Percentiles rank a stretch among this genome's conserved stretches.
Conservation (phyloP, 2,797 vertebrate species). For the Rhyacichthys aspro region DNA sequence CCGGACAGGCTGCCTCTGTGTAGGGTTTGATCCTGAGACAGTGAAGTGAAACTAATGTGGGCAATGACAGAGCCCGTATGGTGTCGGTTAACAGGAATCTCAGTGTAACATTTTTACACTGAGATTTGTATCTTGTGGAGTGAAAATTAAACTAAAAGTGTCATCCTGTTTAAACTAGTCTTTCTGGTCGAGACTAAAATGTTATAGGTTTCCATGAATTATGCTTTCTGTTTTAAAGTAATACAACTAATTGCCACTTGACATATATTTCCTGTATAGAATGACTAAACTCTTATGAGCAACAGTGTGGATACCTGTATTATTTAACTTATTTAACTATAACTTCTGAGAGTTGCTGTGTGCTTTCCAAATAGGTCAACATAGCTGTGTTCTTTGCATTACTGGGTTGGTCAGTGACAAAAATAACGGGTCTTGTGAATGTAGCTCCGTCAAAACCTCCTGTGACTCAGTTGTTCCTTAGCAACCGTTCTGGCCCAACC, state of each 20-base stretch:
- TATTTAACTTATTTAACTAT: background rate
- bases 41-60: slow-evolving; percentile 41
- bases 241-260: too few relatives aligned
- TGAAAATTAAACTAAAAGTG: slow-evolving; percentile 18
- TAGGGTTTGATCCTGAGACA: slow-evolving; percentile 18
- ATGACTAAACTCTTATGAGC: background rate
- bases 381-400: background rate
- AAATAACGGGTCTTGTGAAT: slow-evolving; percentile 21
- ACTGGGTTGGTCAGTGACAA: slow-evolving; percentile 20
- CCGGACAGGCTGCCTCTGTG: slow-evolving; percentile 8
- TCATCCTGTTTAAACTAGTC: too few relatives aligned
- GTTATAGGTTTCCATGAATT: too few relatives aligned
- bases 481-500: slow-evolving; percentile 56
- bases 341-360: background rate
- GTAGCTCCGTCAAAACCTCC: slow-evolving; percentile 35
- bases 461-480: slow-evolving; percentile 76
- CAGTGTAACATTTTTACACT: slow-evolving; percentile 9
- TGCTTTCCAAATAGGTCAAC: slow-evolving; percentile 9
- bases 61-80: slow-evolving; percentile 2
- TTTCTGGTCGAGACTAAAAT: too few relatives aligned
- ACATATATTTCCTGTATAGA: background rate
- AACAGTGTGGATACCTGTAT: background rate
- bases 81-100: slow-evolving; percentile 9
- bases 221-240: too few relatives aligned
- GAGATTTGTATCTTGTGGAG: background rate